These are phyloP conservation scores for Eristalis pertinax DNA, from an alignment of 2,888 invertebrate genomes.

Conservation along the genomic window DNA sequence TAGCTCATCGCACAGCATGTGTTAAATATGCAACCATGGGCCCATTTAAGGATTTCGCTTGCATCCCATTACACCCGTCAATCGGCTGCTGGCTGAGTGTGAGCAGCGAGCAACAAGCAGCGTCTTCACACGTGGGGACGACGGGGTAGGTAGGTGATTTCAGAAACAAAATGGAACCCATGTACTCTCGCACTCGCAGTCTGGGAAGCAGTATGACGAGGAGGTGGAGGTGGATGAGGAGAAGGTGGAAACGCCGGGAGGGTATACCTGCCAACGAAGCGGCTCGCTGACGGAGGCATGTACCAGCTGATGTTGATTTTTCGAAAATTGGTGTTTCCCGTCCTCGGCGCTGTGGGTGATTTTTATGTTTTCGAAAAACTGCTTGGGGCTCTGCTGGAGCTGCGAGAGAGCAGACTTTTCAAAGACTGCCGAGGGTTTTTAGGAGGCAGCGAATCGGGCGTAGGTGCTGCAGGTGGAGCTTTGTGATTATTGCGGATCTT, in stretches of 20 bases:
- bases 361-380: slow-evolving; percentile 8
- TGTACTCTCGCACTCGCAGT: not conserved
- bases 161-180: slow-evolving; percentile 4
- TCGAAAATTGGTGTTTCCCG: slow-evolving; percentile 27
- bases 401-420: not conserved
- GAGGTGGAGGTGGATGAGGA: not conserved
- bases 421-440: not conserved
- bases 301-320: slow-evolving; percentile 42
- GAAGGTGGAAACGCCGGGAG: not conserved
- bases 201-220: not conserved
- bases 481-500: not conserved
- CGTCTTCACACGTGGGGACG: not conserved
- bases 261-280: not conserved
- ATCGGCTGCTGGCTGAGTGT: slow-evolving; percentile 20
- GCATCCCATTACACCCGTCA: slow-evolving; percentile 38
- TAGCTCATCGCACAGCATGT: slow-evolving; percentile 55
- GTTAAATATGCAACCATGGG: slow-evolving; percentile 52
- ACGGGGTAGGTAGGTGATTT: not conserved
- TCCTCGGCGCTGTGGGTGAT: slow-evolving; percentile 36
- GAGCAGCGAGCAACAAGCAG: slow-evolving; percentile 35
- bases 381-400: not conserved
- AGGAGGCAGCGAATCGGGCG: not conserved
- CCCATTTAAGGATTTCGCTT: slow-evolving; percentile 52
- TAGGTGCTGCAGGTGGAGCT: not conserved
- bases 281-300: not conserved